Conservation (phyloP, 2,113 vertebrate species). For the Leiothrix lutea region DNA sequence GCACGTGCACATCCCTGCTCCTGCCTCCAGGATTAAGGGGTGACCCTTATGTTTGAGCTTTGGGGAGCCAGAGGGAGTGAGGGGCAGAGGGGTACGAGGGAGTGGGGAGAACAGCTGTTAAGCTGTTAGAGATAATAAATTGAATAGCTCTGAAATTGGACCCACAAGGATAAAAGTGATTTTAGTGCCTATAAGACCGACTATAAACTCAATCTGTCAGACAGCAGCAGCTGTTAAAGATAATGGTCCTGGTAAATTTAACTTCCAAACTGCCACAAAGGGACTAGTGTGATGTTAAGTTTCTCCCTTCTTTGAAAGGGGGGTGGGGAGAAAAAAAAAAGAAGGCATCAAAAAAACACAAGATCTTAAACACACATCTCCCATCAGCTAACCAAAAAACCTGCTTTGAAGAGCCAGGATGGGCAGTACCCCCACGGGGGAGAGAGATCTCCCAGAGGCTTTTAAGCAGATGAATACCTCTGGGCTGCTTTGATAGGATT, state of each 20-base stretch:
- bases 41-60: conserved; percentile 32
- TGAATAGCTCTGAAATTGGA: conserved; percentile 70
- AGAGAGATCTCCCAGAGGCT: background rate
- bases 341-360: background rate
- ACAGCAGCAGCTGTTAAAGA: conserved; percentile 68
- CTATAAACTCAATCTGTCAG: conserved; percentile 71
- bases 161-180: conserved; percentile 71
- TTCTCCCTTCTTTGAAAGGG: conserved; percentile 35
- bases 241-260: conserved; percentile 69
- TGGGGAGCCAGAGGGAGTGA: conserved; percentile 7
- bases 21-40: conserved; percentile 14
- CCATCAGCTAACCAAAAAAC: conserved; percentile 38
- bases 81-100: background rate
- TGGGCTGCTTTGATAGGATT: conserved; percentile 35
- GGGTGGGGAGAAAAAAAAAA: background rate
- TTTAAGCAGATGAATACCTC: conserved; percentile 38
- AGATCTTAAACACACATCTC: conserved; percentile 36
- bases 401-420: conserved; percentile 30
- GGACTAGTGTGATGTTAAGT: conserved; percentile 46
- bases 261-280: conserved; percentile 63
- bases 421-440: background rate
- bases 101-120: conserved; percentile 53
- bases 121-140: conserved; percentile 68
- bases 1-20: background rate
- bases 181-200: conserved; percentile 64